Evolutionary conservation across 2,888 invertebrate genomes (phyloP).

Genomic region (Drosophila kuntzei): DNA sequence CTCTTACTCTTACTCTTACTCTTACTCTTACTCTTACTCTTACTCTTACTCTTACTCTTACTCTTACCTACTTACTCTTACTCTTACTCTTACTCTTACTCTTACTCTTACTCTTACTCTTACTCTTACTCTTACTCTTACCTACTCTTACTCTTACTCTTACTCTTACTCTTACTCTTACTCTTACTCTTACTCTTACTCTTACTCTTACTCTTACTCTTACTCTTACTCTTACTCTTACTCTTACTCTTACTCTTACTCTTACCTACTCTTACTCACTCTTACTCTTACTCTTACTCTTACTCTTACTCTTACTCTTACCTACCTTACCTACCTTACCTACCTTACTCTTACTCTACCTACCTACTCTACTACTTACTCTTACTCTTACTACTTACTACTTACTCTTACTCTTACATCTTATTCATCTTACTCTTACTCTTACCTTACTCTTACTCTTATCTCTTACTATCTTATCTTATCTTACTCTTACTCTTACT

Average conservation of each 20-base stretch:
- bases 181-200: conserved; percentile 7
- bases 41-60: conserved; percentile 1
- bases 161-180: conserved; percentile 8
- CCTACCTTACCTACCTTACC: not conserved
- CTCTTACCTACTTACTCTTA: too few relatives aligned
- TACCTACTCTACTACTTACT: not conserved
- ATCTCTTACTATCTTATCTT: not conserved
- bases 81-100: not conserved
- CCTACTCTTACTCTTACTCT: conserved; percentile 3
- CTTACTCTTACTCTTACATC: conserved; percentile 4
- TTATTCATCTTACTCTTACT: conserved; percentile 3
- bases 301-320: conserved; percentile 7
- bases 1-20: conserved; percentile 7
- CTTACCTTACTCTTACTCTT: too few relatives aligned
- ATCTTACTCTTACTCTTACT: not conserved
- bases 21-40: conserved; percentile 6
- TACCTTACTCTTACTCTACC: not conserved
- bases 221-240: conserved; percentile 6
- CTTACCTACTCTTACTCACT: not conserved
- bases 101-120: not conserved
- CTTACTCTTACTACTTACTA: conserved; percentile 1
- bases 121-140: too few relatives aligned
- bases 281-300: not conserved
- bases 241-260: conserved; percentile 6
- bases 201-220: conserved; percentile 3